Base-by-base conservation (phyloP, 2,888 invertebrate species). In the Drosophila multiciliata region DNA sequence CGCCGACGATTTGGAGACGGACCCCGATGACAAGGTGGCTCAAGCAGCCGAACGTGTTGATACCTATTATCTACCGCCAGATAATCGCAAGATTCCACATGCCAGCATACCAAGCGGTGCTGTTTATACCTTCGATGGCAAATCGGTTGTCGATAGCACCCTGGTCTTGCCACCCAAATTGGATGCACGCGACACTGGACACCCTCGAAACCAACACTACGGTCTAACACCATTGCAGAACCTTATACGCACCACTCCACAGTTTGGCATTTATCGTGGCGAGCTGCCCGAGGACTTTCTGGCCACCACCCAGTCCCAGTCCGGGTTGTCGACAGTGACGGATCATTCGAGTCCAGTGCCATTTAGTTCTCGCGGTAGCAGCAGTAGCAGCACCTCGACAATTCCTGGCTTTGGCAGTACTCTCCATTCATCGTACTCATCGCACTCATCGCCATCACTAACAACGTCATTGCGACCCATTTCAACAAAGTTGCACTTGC, bases 71-170 rank as follows among this genome's bases (percentile, higher is more conserved):
- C 93, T 97, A 60, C 96, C 97, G 0, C 96, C 97, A 0, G 94
- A 94, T 62, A 94, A 94, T 67, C 94, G 95, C 81, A 92, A 91
- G 69, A 80, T 88, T 38, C 83, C 89, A 15, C 82, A 91, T 38
- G 77, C 90, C 29, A 84, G 81, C 53, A 76, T 92, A n/a, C 93
- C 94, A 1, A 93, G 93, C n/a, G 94, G 95, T 29, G 95, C 95
- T 0, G 95, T 96, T 33, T 95, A 96, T 7, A 95, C 96, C 0
- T 97, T 95, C 82, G 97, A 97, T 82, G 97, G 97, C 0, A 96
- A 96, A 92, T 95, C 95, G 55, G 95, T 97, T 7, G 95, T 96
- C 1, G 96, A 96, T 52, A 94, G 94, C 26, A 94, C 94, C 1
- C 90, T 96, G 52, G 95, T 95, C 0, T 94, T 95, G 78, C 93